These are phyloP conservation scores for Saccostrea echinata DNA, from an alignment of 1,140 invertebrate species.

Conservation along the genomic window DNA sequence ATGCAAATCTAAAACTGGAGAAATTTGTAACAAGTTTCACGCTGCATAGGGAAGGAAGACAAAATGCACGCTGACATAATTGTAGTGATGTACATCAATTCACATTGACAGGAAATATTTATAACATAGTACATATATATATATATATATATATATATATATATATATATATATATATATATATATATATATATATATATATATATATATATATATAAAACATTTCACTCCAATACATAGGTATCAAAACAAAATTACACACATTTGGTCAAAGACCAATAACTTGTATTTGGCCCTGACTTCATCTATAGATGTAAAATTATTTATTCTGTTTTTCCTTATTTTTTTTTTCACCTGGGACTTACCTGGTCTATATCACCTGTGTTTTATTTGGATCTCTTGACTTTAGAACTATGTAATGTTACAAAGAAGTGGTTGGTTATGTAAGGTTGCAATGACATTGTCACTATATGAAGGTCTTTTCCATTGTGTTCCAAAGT, in stretches of 20 bases:
- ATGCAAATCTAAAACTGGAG: neutral
- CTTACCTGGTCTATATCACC: neutral
- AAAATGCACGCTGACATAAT: neutral
- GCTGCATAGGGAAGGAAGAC: neutral
- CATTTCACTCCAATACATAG: no score
- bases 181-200: no score
- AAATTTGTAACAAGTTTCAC: neutral
- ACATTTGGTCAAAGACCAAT: neutral
- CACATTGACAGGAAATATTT: no score
- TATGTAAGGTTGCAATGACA: conserved; percentile 22
- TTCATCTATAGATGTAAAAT: neutral
- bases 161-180: no score
- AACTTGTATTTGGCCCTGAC: neutral
- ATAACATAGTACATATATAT: no score
- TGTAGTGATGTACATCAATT: no score
- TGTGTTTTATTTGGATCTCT: neutral
- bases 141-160: no score
- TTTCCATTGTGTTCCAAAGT: neutral
- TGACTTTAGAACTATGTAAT: neutral
- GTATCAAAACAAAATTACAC: neutral
- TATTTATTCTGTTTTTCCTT: neutral
- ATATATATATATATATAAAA: no score
- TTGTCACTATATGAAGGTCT: neutral
- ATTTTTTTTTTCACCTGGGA: neutral
- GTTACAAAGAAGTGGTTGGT: neutral